Evolutionary conservation across 2,113 vertebrate species (phyloP).

Genomic region (Spea multiplicata): DNA sequence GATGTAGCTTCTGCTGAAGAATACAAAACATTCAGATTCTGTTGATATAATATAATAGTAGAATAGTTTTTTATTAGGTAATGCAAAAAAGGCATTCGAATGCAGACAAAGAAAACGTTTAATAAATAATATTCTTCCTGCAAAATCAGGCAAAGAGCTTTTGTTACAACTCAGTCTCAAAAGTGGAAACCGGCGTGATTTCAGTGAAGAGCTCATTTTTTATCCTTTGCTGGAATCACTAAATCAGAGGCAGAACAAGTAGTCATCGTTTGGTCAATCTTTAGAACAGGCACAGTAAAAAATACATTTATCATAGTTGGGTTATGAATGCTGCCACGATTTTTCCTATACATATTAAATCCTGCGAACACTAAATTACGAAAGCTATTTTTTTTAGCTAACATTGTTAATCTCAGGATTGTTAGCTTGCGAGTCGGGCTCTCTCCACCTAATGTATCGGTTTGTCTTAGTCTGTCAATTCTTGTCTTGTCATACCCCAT

Average conservation of each 20-base stretch:
- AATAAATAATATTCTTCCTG: background rate
- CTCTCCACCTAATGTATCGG: no score
- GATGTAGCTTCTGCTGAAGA: background rate
- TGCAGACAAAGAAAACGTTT: background rate
- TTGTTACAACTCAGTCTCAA: background rate
- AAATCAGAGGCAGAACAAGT: background rate
- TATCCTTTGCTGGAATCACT: background rate
- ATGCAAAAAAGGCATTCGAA: background rate
- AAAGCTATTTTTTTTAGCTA: slow-evolving; percentile 31
- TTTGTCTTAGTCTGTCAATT: no score
- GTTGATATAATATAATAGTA: background rate
- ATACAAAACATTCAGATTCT: background rate
- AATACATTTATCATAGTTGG: background rate
- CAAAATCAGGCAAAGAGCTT: background rate
- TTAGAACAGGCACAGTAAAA: background rate
- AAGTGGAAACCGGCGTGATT: background rate
- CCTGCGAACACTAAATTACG: slow-evolving; percentile 12
- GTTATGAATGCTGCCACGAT: background rate
- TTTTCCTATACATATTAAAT: slow-evolving; percentile 1
- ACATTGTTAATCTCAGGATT: slow-evolving; percentile 14
- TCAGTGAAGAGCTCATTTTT: background rate
- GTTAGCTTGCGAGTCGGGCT: no score
- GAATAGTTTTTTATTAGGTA: background rate
- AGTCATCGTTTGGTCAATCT: slow-evolving; percentile 6
- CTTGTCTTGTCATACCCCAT: no score